phyloP scores from a whole-genome alignment of 2,797 vertebrate genomes.

The Pelochelys cantorii region DNA sequence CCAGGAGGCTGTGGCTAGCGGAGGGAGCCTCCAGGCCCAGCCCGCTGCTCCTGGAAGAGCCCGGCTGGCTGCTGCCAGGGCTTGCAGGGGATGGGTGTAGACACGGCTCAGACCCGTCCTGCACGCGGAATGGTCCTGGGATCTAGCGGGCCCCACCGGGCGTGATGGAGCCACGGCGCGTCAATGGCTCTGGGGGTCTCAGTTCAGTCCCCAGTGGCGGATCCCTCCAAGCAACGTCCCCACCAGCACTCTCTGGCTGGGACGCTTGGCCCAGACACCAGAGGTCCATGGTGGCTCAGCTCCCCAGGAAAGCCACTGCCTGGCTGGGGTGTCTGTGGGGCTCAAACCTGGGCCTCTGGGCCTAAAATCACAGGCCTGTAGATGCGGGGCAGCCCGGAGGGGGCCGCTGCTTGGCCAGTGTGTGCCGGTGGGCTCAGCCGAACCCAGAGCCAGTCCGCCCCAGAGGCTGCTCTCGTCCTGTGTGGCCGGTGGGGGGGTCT shows the following conservation, averaged over 20 bases:
- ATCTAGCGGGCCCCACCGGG: not conserved
- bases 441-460: not conserved
- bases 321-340: not conserved
- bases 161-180: too few species aligned
- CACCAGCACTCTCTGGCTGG: not conserved
- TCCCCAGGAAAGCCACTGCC: not conserved
- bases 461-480: not conserved
- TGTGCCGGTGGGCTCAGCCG: not conserved
- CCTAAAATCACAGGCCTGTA: not conserved
- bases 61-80: constrained; percentile 44
- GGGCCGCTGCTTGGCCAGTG: not conserved
- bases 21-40: constrained; percentile 42
- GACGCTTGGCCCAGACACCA: not conserved
- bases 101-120: constrained; percentile 49
- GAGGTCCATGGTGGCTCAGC: not conserved
- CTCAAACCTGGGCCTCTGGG: not conserved
- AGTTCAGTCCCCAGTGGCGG: not conserved
- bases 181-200: not conserved
- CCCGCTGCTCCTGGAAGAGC: constrained; percentile 45
- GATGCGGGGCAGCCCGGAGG: not conserved
- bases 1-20: constrained; percentile 48
- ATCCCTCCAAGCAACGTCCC: not conserved
- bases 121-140: constrained; percentile 43
- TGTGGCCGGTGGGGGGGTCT: not conserved
- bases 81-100: constrained; percentile 19